These are phyloP conservation scores for Nanorana parkeri DNA, from an alignment of 2,113 vertebrate genomes.

Conservation along the genomic window DNA sequence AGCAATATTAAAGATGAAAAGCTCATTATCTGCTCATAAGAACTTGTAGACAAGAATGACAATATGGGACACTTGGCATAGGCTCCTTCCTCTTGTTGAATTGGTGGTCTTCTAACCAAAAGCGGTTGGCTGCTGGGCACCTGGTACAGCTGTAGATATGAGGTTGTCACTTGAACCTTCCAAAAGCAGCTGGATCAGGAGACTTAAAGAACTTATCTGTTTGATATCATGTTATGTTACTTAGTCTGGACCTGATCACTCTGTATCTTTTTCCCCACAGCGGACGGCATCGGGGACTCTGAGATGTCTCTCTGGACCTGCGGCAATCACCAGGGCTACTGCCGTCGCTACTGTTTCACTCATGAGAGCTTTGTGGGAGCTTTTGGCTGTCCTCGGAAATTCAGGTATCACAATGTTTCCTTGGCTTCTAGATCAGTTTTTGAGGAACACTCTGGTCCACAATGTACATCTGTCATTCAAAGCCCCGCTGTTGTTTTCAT, in stretches of 20 bases:
- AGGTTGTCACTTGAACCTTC: too few relatives aligned
- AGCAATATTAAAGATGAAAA: too few relatives aligned
- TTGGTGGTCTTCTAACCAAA: neutral
- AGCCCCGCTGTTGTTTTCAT: too few relatives aligned
- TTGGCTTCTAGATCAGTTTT: neutral
- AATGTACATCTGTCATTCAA: neutral
- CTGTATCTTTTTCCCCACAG: neutral
- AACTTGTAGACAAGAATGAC: too few relatives aligned
- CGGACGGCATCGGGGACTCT: neutral
- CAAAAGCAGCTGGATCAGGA: neutral
- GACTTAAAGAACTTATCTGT: neutral
- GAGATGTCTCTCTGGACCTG: conserved; percentile 5
- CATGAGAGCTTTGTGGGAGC: conserved; percentile 44
- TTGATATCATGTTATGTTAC: neutral
- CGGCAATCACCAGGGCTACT: conserved; percentile 43
- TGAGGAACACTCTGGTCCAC: neutral
- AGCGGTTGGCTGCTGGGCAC: neutral
- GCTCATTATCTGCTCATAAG: too few relatives aligned
- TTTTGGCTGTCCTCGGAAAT: conserved; percentile 43
- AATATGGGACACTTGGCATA: too few relatives aligned
- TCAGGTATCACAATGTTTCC: conserved; percentile 1
- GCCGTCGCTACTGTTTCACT: conserved; percentile 27
- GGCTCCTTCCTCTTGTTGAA: neutral
- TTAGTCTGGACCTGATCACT: neutral
- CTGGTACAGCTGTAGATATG: neutral